Evolutionary conservation across 2,888 invertebrate genomes (phyloP).

Genomic region (Cerastis rubricosa): DNA sequence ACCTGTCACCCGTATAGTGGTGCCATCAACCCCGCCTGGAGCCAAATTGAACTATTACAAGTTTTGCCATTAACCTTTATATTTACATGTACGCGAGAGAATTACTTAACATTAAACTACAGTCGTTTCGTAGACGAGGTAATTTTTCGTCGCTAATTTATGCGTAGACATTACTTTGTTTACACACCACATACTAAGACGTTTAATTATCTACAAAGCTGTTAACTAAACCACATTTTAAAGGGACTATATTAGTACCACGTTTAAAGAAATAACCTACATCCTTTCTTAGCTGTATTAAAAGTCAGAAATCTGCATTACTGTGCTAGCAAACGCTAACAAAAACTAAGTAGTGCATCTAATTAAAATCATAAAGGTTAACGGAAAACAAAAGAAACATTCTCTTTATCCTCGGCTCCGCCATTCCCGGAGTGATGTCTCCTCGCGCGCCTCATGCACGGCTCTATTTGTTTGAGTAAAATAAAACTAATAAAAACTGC

Average conservation of each 20-base stretch:
- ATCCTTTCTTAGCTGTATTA: not conserved
- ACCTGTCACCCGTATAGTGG: slow-evolving; percentile 70
- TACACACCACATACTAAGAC: not conserved
- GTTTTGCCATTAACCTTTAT: slow-evolving; percentile 55
- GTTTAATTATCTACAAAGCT: slow-evolving; percentile 14
- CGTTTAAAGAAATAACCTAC: not conserved
- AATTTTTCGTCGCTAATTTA: slow-evolving; percentile 43
- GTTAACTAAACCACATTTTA: not conserved
- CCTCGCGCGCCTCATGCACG: slow-evolving; percentile 21
- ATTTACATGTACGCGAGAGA: slow-evolving; percentile 33
- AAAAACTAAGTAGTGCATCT: slow-evolving; percentile 44
- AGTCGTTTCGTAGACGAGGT: slow-evolving; percentile 16
- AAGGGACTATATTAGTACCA: not conserved
- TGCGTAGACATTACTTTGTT: slow-evolving; percentile 17
- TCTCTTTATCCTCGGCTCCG: slow-evolving; percentile 37
- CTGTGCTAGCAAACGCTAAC: slow-evolving; percentile 4
- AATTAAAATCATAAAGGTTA: slow-evolving; percentile 55
- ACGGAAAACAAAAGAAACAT: slow-evolving; percentile 47
- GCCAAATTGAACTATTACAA: slow-evolving; percentile 73
- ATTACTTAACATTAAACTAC: slow-evolving; percentile 45
- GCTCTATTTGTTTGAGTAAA: slow-evolving; percentile 52
- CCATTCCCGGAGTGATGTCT: slow-evolving; percentile 44
- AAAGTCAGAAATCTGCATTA: slow-evolving; percentile 20
- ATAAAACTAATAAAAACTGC: slow-evolving; percentile 64
- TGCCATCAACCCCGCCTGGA: slow-evolving; percentile 67